A percentile compares a stretch with the other conserved stretches of the same genome.
phyloP scores from a whole-genome alignment of 2,888 invertebrate species.

The Drosophila macrospina region DNA sequence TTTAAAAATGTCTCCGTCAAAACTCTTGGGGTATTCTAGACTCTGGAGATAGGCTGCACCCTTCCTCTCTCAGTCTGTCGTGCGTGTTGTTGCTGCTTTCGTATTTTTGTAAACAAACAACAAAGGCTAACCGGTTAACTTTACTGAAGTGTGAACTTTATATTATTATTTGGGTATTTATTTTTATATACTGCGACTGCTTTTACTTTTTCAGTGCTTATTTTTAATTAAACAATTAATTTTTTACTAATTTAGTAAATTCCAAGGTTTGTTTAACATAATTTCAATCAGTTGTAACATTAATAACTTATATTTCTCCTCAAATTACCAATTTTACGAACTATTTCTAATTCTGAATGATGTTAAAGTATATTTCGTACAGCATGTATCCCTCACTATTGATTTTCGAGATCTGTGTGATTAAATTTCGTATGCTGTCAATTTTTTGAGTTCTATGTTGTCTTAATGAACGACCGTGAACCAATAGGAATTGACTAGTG shows the following conservation, averaged over 20 bases:
- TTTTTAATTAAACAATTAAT: conserved; percentile 13
- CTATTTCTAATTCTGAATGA: too few species aligned
- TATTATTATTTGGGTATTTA: conserved; percentile 21
- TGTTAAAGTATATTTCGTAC: too few species aligned
- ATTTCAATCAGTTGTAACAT: too few species aligned
- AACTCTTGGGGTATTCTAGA: conserved; percentile 9
- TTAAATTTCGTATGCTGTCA: not conserved
- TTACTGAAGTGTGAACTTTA: conserved; percentile 30
- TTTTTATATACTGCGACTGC: conserved; percentile 7
- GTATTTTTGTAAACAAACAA: conserved; percentile 66
- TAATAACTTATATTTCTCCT: too few species aligned
- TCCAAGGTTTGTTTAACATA: too few species aligned
- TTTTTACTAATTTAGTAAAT: not conserved
- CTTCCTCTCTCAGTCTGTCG: conserved; percentile 5
- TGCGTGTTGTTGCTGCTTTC: conserved; percentile 7
- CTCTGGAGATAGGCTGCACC: not conserved
- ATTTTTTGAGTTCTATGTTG: not conserved
- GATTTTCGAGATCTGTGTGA: too few species aligned
- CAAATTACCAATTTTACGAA: too few species aligned
- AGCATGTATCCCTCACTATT: too few species aligned
- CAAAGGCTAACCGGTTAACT: conserved; percentile 54
- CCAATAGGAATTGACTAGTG: conserved; percentile 12
- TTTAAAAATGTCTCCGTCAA: conserved; percentile 8
- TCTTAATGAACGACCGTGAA: conserved; percentile 42
- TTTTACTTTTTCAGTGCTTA: conserved; percentile 25